These are phyloP conservation scores for Stenotaenia linearis DNA, from an alignment of 2,888 invertebrate genomes.

Conservation along the genomic window DNA sequence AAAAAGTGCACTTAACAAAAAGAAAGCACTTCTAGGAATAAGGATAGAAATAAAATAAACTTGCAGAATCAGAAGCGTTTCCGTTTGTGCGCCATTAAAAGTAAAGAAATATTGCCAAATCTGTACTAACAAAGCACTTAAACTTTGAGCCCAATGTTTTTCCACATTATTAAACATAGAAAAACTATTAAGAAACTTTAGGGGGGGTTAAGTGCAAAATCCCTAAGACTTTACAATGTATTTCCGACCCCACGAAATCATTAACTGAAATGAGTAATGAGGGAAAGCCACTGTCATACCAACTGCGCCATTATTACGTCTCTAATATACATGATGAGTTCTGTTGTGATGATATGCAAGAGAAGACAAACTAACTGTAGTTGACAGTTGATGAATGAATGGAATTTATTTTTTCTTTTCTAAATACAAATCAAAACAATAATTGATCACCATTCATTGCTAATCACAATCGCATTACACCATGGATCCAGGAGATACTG, in stretches of 20 bases:
- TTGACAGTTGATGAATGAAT: too few relatives aligned
- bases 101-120: slow-evolving; percentile 1
- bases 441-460: too few relatives aligned
- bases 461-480: too few relatives aligned
- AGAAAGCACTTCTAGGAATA: not conserved
- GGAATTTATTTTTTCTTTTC: too few relatives aligned
- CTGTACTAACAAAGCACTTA: slow-evolving; percentile 12
- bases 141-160: slow-evolving; percentile 6
- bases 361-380: too few relatives aligned
- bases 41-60: not conserved
- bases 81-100: not conserved
- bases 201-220: not conserved
- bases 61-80: not conserved
- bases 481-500: too few relatives aligned
- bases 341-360: too few relatives aligned
- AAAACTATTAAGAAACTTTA: slow-evolving; percentile 4
- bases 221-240: not conserved
- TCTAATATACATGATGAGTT: too few relatives aligned
- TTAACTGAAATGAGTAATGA: not conserved
- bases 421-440: too few relatives aligned
- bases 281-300: too few relatives aligned
- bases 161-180: not conserved
- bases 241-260: not conserved
- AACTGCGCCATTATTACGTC: too few relatives aligned
- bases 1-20: not conserved